Conservation (phyloP, 2,797 vertebrate species). For the Thaleichthys pacificus region DNA sequence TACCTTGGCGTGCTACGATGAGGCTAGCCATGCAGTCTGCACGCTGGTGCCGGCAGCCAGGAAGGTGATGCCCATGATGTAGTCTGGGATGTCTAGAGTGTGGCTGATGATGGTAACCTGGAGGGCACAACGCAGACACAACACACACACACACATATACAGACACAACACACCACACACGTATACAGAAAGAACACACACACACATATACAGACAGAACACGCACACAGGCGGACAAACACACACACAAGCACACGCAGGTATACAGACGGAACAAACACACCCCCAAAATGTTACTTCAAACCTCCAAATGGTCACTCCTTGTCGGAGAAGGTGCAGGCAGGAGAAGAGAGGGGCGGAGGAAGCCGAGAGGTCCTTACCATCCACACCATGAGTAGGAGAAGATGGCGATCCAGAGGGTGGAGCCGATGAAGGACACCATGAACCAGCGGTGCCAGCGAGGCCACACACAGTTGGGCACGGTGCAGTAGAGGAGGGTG, state of each 20-base stretch:
- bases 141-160: neutral
- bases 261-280: neutral
- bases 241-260: neutral
- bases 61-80: conserved; percentile 85
- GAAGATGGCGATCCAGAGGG: conserved; percentile 81
- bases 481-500: conserved; percentile 77
- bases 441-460: conserved; percentile 84
- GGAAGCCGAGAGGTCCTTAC: conserved; percentile 55
- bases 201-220: neutral
- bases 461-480: conserved; percentile 76
- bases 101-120: conserved; percentile 81
- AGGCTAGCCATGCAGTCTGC: conserved; percentile 84
- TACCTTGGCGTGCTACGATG: conserved; percentile 82
- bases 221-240: neutral
- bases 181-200: conserved; percentile 1
- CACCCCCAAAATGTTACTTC: neutral
- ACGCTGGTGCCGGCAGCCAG: conserved; percentile 82
- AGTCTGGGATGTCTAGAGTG: conserved; percentile 81
- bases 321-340: too few relatives aligned
- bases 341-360: neutral
- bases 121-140: conserved; percentile 18
- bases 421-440: conserved; percentile 78
- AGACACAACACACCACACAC: neutral
- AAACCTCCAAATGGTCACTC: neutral
- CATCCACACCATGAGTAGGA: conserved; percentile 87